These are phyloP conservation scores for Odocoileus virginianus DNA, from an alignment of 2,113 vertebrate species.

Conservation along the genomic window DNA sequence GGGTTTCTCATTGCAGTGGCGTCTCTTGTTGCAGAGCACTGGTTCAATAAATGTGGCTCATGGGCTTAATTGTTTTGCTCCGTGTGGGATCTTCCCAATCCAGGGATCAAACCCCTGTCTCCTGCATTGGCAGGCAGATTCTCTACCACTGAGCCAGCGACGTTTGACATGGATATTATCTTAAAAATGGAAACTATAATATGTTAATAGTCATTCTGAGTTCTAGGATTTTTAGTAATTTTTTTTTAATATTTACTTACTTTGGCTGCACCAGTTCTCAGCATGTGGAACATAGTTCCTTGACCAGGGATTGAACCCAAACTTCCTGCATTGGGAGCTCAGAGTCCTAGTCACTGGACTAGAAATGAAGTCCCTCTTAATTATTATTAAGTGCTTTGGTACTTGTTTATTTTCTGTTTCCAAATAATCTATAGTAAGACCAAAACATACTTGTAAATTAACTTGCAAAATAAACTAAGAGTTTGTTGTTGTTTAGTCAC, in stretches of 20 bases:
- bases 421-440: slow-evolving; percentile 1
- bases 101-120: background rate
- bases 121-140: background rate
- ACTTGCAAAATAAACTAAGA: background rate
- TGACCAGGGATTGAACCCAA: background rate
- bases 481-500: background rate
- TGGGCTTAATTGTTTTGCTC: background rate
- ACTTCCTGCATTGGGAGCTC: background rate
- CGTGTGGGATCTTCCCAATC: background rate
- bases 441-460: background rate
- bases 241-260: background rate
- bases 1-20: background rate
- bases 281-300: background rate
- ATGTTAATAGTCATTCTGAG: background rate
- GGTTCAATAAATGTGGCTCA: fast-evolving
- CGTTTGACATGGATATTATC: background rate
- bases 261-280: background rate
- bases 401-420: background rate
- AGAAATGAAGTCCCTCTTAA: background rate
- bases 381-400: background rate
- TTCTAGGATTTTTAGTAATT: background rate
- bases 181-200: background rate
- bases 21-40: background rate
- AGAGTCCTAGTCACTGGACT: background rate
- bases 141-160: background rate